A percentile compares a stretch with the other conserved stretches of the same genome.
These are phyloP conservation scores for Etheostoma perlongum DNA, from an alignment of 2,797 vertebrate genomes.

Conservation along the genomic window DNA sequence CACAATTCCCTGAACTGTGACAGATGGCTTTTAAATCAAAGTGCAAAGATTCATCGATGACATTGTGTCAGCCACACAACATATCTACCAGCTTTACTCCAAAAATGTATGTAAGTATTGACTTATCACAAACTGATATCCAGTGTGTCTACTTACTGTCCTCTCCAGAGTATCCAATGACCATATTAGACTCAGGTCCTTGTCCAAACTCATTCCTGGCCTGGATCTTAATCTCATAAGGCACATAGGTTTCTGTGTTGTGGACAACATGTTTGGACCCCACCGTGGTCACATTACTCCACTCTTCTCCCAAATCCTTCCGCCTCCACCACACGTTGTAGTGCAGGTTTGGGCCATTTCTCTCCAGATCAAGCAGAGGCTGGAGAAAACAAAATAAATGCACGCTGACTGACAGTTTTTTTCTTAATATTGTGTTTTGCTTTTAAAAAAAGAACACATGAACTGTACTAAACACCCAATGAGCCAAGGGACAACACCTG, in stretches of 20 bases:
- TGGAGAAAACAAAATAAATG: conserved; percentile 40
- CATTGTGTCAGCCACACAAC: background rate
- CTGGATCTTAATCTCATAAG: conserved; percentile 95
- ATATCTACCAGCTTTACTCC: background rate
- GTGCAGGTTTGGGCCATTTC: conserved; percentile 91
- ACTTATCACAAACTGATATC: background rate
- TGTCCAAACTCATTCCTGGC: conserved; percentile 92
- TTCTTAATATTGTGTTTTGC: background rate
- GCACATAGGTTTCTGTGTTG: conserved; percentile 90
- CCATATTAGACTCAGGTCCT: conserved; percentile 88
- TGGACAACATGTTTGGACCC: conserved; percentile 84
- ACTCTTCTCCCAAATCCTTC: conserved; percentile 86
- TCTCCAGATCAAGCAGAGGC: conserved; percentile 88
- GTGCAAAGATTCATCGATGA: background rate
- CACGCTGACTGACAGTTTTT: background rate
- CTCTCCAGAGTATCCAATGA: conserved; percentile 94
- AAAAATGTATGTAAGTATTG: background rate
- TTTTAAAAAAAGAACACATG: background rate
- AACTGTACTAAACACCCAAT: too few species aligned
- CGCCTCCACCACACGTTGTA: conserved; percentile 92
- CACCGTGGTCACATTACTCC: conserved; percentile 88
- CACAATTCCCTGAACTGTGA: too few species aligned
- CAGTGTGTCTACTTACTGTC: conserved; percentile 88
- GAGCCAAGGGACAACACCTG: background rate
- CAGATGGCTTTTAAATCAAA: background rate